phyloP scores from a whole-genome alignment of 1,140 invertebrate genomes.

The Neodiprion virginianus region DNA sequence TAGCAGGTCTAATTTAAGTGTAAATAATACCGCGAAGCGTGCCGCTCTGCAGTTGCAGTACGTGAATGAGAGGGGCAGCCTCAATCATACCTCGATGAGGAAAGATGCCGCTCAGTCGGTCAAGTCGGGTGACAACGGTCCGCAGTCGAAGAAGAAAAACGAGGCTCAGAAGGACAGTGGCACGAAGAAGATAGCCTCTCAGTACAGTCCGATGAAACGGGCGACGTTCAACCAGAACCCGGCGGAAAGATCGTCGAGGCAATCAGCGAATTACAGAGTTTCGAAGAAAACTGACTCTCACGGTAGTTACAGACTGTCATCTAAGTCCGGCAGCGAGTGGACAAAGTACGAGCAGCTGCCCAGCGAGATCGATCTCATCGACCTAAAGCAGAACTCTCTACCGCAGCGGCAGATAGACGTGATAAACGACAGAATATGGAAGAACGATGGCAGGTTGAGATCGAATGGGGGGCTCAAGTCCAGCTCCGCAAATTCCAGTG shows the following conservation, averaged over 20 bases:
- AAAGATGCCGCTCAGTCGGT: background rate
- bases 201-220: background rate
- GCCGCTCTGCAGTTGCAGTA: conserved; percentile 10
- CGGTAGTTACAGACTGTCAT: background rate
- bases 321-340: background rate
- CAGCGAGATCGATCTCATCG: background rate
- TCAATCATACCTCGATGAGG: background rate
- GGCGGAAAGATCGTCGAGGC: background rate
- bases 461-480: conserved; percentile 38
- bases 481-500: conserved; percentile 11
- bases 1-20: background rate
- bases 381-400: background rate
- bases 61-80: conserved; percentile 29
- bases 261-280: background rate
- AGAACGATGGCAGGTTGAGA: conserved; percentile 36
- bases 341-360: background rate
- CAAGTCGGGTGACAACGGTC: background rate
- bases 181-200: background rate
- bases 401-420: conserved; percentile 44
- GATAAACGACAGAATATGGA: conserved; percentile 56
- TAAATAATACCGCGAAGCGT: conserved; percentile 25
- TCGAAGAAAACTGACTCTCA: background rate
- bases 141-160: background rate
- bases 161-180: background rate
- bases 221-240: background rate